Percentiles rank a stretch among this genome's conserved stretches.
Evolutionary conservation across 2,888 invertebrate species (phyloP).

Genomic region (Conus canariensis): DNA sequence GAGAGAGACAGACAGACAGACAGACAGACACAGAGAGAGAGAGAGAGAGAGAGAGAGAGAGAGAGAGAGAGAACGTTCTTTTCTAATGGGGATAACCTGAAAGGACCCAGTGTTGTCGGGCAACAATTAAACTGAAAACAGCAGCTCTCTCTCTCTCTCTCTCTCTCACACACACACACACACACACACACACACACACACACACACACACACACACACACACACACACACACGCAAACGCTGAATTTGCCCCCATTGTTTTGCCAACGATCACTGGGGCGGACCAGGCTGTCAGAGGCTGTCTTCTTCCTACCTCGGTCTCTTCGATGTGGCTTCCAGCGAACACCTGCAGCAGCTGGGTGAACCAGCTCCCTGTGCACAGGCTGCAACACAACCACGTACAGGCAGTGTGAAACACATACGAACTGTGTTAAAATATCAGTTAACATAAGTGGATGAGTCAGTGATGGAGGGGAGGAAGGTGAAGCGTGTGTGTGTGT

Average conservation of each 20-base stretch:
- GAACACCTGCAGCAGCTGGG: conserved; percentile 63
- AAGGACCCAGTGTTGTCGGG: no score
- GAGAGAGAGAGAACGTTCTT: no score
- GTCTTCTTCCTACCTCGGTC: conserved; percentile 42
- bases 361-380: conserved; percentile 68
- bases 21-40: no score
- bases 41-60: no score
- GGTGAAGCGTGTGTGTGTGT: no score
- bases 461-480: no score
- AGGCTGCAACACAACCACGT: conserved; percentile 55
- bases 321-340: conserved; percentile 48
- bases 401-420: conserved; percentile 37
- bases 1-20: neutral
- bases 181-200: conserved; percentile 13
- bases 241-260: neutral
- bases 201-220: conserved; percentile 28
- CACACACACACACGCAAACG: conserved; percentile 22
- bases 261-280: neutral
- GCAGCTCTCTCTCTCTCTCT: no score
- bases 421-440: no score
- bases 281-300: no score
- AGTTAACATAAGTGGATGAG: no score
- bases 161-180: neutral
- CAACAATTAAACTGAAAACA: no score
- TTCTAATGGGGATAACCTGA: no score